Percentiles rank a stretch among this genome's conserved stretches.
Evolutionary conservation across 1,140 invertebrate genomes (phyloP).

Genomic region (Dryas iulia): DNA sequence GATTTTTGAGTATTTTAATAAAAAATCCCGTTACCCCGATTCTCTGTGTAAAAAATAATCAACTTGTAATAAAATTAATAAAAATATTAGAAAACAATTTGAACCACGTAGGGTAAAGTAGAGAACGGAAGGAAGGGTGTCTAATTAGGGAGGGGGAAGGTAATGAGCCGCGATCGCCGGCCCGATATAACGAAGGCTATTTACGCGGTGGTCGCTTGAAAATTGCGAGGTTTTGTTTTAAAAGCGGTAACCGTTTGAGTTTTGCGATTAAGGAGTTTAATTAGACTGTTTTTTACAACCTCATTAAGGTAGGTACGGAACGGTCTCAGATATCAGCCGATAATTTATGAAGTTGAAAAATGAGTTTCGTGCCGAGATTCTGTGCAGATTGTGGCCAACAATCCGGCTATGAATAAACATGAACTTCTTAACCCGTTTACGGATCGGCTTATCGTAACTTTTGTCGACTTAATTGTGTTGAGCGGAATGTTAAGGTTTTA

Average conservation of each 20-base stretch:
- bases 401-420: constrained; percentile 59
- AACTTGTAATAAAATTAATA: constrained; percentile 67
- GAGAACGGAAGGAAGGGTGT: constrained; percentile 58
- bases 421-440: constrained; percentile 37
- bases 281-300: constrained; percentile 79
- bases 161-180: constrained; percentile 78
- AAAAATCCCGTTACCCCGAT: no score
- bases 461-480: constrained; percentile 28
- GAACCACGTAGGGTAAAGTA: constrained; percentile 39
- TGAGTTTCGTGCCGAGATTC: constrained; percentile 56
- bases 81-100: constrained; percentile 79
- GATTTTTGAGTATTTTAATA: no score
- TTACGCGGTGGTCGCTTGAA: constrained; percentile 76
- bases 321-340: constrained; percentile 68
- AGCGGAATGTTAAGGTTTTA: constrained; percentile 21
- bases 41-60: no score
- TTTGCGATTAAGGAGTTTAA: constrained; percentile 80
- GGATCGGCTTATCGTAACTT: constrained; percentile 30
- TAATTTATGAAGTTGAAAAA: constrained; percentile 77
- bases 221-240: constrained; percentile 78
- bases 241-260: constrained; percentile 79
- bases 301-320: constrained; percentile 70
- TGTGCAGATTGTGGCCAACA: constrained; percentile 54
- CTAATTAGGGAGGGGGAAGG: constrained; percentile 77
- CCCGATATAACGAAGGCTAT: constrained; percentile 77